These are phyloP conservation scores for Calephelis virginiensis DNA, from an alignment of 1,140 invertebrate genomes.

Conservation along the genomic window DNA sequence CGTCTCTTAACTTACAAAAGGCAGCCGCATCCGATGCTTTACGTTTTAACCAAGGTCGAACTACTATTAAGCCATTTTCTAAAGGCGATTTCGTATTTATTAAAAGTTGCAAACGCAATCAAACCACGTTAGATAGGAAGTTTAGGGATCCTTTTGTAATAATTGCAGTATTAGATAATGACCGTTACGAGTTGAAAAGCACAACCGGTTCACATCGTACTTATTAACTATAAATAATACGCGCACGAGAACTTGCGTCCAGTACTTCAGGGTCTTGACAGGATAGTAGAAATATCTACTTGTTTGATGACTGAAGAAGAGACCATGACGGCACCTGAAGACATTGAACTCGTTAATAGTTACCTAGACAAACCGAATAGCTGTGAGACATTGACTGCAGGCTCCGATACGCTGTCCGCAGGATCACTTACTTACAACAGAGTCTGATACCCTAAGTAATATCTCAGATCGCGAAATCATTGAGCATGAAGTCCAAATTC, in stretches of 20 bases:
- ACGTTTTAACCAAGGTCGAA: too few species aligned
- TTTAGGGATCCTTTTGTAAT: slow-evolving; percentile 39
- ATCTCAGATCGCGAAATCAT: slow-evolving; percentile 19
- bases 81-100: too few species aligned
- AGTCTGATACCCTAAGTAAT: slow-evolving; percentile 27
- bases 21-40: too few species aligned
- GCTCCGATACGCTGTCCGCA: too few species aligned
- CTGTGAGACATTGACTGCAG: too few species aligned
- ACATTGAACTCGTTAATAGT: slow-evolving; percentile 20
- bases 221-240: slow-evolving; percentile 32
- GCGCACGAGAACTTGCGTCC: slow-evolving; percentile 36
- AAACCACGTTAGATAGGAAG: too few species aligned
- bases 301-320: slow-evolving; percentile 30
- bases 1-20: too few species aligned
- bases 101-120: too few species aligned
- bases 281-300: slow-evolving; percentile 30
- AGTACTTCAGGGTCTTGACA: slow-evolving; percentile 33
- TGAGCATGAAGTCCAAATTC: slow-evolving; percentile 6
- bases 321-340: slow-evolving; percentile 37
- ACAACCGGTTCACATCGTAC: too few species aligned
- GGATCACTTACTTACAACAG: not conserved
- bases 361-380: slow-evolving; percentile 11
- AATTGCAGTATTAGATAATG: slow-evolving; percentile 34
- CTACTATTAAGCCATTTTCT: too few species aligned
- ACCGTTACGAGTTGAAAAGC: slow-evolving; percentile 35